A percentile compares a stretch with the other conserved stretches of the same genome.
Evolutionary conservation across 2,888 invertebrate genomes (phyloP).

Genomic region (Chymomyza amoena): DNA sequence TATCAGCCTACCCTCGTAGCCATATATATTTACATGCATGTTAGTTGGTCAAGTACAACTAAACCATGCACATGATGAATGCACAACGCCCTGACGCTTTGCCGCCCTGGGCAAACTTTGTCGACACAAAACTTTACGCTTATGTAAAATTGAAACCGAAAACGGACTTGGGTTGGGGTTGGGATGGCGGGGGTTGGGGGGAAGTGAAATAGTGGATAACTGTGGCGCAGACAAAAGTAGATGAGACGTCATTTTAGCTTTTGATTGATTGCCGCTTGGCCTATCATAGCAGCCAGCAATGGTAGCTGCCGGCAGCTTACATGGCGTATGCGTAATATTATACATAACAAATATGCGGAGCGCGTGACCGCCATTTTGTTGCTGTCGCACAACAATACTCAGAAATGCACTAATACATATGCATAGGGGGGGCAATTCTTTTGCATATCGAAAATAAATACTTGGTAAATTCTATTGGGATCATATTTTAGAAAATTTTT

Average conservation of each 20-base stretch:
- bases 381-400: not conserved
- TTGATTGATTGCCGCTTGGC: slow-evolving; percentile 62
- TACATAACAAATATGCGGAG: slow-evolving; percentile 54
- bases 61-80: slow-evolving; percentile 21
- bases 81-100: not conserved
- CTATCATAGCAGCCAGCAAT: slow-evolving; percentile 28
- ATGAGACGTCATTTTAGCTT: slow-evolving; percentile 53
- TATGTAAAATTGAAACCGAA: slow-evolving; percentile 64
- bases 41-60: not conserved
- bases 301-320: not conserved
- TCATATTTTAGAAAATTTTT: too few species aligned
- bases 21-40: not conserved
- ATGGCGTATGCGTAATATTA: slow-evolving; percentile 59
- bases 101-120: not conserved
- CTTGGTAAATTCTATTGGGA: too few species aligned
- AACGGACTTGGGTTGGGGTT: slow-evolving; percentile 15
- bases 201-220: not conserved
- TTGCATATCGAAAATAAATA: too few species aligned
- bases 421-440: too few species aligned
- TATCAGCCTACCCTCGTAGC: too few species aligned
- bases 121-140: slow-evolving; percentile 7
- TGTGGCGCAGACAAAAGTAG: not conserved
- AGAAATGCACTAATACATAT: not conserved
- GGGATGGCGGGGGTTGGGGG: not conserved
- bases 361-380: slow-evolving; percentile 47